Evolutionary conservation across 2,797 vertebrate species (phyloP).

Genomic region (Danio kyathit): DNA sequence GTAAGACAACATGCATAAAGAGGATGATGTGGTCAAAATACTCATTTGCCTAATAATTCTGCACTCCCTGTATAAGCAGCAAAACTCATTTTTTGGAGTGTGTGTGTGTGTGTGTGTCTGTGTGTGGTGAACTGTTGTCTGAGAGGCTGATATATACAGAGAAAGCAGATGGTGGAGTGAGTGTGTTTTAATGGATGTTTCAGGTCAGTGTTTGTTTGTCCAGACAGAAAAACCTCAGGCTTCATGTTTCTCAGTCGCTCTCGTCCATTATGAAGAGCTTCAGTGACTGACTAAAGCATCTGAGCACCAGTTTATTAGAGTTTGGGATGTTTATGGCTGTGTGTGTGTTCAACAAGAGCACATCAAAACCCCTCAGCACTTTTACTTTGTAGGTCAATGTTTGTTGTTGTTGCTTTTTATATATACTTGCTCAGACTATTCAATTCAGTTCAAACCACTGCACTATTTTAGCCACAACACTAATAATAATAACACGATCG

Average conservation of each 20-base stretch:
- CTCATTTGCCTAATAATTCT: too few species aligned
- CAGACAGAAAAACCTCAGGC: conserved; percentile 15
- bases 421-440: background rate
- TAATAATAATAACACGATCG: background rate
- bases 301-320: too few species aligned
- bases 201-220: background rate
- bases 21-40: too few species aligned
- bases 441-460: background rate
- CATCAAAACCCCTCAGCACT: background rate
- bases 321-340: background rate
- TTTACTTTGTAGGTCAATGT: background rate
- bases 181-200: conserved; percentile 25
- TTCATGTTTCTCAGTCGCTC: background rate
- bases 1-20: too few species aligned
- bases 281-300: too few species aligned
- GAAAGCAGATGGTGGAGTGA: background rate
- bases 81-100: too few species aligned
- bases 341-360: background rate
- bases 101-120: too few species aligned
- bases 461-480: background rate
- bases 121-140: background rate
- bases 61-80: too few species aligned
- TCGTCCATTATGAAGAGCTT: background rate
- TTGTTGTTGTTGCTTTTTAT: background rate
- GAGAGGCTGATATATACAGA: background rate